Base-by-base conservation (phyloP, 1,140 invertebrate species). In the Pteromalus puparum region DNA sequence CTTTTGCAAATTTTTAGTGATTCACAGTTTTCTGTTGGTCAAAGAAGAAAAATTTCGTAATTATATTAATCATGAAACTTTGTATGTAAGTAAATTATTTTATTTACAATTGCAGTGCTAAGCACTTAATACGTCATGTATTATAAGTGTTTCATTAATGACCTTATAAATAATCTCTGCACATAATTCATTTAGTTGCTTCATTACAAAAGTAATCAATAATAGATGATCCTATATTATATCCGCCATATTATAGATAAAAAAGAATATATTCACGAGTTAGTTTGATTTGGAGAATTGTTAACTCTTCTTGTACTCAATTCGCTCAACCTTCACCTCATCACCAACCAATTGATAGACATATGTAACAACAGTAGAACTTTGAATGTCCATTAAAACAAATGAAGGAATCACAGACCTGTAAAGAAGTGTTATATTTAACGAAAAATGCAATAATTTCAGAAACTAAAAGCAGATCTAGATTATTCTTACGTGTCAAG, bases 301-400 rank as follows among this genome's bases (percentile, higher is more conserved):
- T 94, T 95, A 97, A 91, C 94, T 96, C 87, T 98, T 99, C 91
- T 98, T 98, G 90, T 97, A 99, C 93, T 99, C 99, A 89, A 99
- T 99, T 92, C 98, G 95, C 93, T 99, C 99, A 2, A 99, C 99
- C 94, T 99, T 99, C 9, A 99, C 99, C 93, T 99, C 99, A 91
- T 99, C 98, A 30, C 97, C 97, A 77, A 99, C 96, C 48, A 99
- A 93, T 93, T 99, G 98, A 93, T 99, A 99, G 1, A 99, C 97
- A 93, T 99, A 99, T 12, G 98, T 99, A 9, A 99, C 98, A 81
- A 99, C 98, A 30, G 98, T 99, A 5, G 97, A 96, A 90, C 98
- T 98, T 92, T 99, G 99, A 87, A 99, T 99, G 91, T 99, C 99
- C 97, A 99, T 98, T 42, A 99, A 94, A 13, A 99, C 98, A 94